Evolutionary conservation across 1,140 invertebrate genomes (phyloP).

Genomic region (Hylaeus volcanicus): DNA sequence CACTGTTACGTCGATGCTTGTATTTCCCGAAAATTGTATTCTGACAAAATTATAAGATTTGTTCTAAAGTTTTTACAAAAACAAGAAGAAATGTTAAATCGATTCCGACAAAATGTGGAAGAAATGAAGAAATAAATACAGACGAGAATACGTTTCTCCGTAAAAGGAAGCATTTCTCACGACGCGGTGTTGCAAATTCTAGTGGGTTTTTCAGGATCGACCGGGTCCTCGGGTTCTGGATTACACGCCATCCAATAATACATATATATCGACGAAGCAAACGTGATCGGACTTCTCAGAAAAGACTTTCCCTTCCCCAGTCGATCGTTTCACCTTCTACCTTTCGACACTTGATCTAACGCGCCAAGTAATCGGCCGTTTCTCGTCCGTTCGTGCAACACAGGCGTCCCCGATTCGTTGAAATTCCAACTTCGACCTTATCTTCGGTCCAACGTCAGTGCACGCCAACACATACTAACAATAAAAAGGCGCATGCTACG

Average conservation of each 20-base stretch:
- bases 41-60: too few species aligned
- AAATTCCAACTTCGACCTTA: constrained; percentile 54
- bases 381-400: constrained; percentile 66
- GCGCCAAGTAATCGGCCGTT: constrained; percentile 67
- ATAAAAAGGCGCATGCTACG: not conserved
- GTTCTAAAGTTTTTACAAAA: too few species aligned
- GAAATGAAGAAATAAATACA: too few species aligned
- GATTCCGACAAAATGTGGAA: too few species aligned
- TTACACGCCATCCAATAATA: constrained; percentile 68
- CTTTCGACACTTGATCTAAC: constrained; percentile 64
- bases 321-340: constrained; percentile 38
- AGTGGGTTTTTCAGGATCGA: too few species aligned
- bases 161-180: too few species aligned
- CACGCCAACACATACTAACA: not conserved
- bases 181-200: too few species aligned
- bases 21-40: too few species aligned
- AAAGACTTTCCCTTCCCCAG: constrained; percentile 37
- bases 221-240: constrained; percentile 3
- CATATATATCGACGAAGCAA: constrained; percentile 68
- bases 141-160: too few species aligned
- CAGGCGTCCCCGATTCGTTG: constrained; percentile 59
- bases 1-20: too few species aligned
- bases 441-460: not conserved
- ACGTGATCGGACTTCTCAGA: constrained; percentile 71
- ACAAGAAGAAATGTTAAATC: too few species aligned